Evolutionary conservation across 2,797 vertebrate species (phyloP).

Genomic region (Ptychadena robeensis): DNA sequence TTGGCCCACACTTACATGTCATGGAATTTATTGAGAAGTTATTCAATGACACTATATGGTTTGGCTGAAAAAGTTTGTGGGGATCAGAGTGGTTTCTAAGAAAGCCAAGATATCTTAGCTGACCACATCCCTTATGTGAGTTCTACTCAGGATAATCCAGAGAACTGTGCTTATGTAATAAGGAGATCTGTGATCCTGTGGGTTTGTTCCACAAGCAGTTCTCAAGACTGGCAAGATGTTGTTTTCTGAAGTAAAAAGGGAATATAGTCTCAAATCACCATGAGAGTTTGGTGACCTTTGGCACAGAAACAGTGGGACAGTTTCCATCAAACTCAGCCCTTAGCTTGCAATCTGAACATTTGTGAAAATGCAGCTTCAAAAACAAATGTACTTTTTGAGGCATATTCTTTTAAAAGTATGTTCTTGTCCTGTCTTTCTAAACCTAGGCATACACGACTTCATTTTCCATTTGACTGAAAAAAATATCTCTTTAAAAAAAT

Average conservation of each 20-base stretch:
- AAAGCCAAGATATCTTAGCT: constrained; percentile 33
- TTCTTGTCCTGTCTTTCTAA: not conserved
- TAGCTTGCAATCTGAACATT: not conserved
- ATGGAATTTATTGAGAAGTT: constrained; percentile 43
- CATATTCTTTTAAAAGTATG: not conserved
- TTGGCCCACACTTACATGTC: constrained; percentile 31
- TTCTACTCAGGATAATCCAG: constrained; percentile 10
- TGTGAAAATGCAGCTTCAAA: not conserved
- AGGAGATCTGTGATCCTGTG: not conserved
- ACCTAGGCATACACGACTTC: no score
- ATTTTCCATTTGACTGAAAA: no score
- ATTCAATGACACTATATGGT: constrained; percentile 45
- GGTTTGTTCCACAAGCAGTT: not conserved
- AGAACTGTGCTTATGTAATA: constrained; percentile 25
- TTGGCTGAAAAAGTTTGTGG: constrained; percentile 32
- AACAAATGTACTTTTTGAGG: not conserved
- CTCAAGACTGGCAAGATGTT: not conserved
- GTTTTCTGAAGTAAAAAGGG: not conserved
- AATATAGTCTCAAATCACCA: not conserved
- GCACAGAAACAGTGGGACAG: not conserved
- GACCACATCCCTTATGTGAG: constrained; percentile 26
- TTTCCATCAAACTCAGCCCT: not conserved
- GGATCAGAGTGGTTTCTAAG: constrained; percentile 20
- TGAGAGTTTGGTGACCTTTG: not conserved
- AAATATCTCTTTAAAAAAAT: no score